Evolutionary conservation across 2,888 invertebrate genomes (phyloP).

Genomic region (Ormyrus nitidulus): DNA sequence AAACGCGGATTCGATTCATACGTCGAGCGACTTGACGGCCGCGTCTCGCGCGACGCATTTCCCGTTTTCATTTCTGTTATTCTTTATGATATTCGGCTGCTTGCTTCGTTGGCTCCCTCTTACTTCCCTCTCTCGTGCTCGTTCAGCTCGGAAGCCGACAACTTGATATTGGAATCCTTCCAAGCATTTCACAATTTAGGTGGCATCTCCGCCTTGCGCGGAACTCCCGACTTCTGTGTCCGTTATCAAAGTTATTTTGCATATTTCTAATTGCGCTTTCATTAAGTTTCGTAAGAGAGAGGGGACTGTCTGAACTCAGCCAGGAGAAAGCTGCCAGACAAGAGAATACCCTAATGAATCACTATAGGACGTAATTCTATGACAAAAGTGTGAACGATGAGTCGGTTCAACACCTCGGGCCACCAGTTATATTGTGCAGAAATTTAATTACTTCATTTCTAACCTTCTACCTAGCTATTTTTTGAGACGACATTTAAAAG

Average conservation of each 20-base stretch:
- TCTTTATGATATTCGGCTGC: background rate
- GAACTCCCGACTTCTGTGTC: conserved; percentile 49
- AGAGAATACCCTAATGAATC: conserved; percentile 69
- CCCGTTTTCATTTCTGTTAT: conserved; percentile 17
- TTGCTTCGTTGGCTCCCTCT: background rate
- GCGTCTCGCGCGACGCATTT: background rate
- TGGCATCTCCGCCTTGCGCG: conserved; percentile 61
- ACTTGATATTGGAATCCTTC: conserved; percentile 69
- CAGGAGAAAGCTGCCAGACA: conserved; percentile 43
- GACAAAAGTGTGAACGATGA: background rate
- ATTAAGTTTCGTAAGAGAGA: conserved; percentile 59
- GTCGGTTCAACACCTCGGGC: too few relatives aligned
- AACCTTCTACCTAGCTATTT: too few relatives aligned
- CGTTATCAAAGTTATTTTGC: conserved; percentile 68
- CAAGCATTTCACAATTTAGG: conserved; percentile 69
- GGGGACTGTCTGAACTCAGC: background rate
- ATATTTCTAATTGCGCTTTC: conserved; percentile 71
- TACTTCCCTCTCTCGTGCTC: conserved; percentile 22
- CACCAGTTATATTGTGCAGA: too few relatives aligned
- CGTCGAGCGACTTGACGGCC: background rate
- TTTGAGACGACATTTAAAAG: too few relatives aligned
- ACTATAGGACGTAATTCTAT: conserved; percentile 8
- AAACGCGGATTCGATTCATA: background rate
- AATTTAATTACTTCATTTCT: too few relatives aligned
- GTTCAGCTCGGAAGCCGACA: conserved; percentile 42